Base-by-base conservation (phyloP, 1,140 invertebrate genomes). In the Eulimnadia texana region DNA sequence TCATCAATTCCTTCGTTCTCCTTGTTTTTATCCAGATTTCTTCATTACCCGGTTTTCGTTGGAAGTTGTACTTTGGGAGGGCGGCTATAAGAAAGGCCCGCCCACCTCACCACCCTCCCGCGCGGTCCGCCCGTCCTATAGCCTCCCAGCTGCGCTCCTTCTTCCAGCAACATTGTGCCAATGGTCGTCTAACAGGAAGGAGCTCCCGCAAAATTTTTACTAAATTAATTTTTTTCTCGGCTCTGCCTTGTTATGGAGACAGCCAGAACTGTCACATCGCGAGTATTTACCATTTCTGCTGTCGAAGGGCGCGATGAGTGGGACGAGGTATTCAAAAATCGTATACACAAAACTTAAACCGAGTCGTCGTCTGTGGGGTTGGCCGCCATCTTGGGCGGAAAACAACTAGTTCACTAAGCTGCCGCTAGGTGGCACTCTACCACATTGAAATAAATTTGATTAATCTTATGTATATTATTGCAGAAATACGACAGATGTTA, bases 401-500 rank as follows among this genome's bases (percentile, higher is more conserved):
- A n/a, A 33, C 27, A 56, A 24, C 29, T n/a, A 20, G 27, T 57
- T 57, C 33, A 57, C 29, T 16, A 20, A 57, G 16, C 11, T 29
- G 10, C 28, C 55, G 55, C 25, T 57, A 57, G 55, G 33, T 57
- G 55, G 28, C 55, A 33, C 25, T 9, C 2, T 27, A 33, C 29
- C 24, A 42, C 55, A 2, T 42, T 16, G 33, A 42, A 9, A 9
- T 42, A n/a, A n/a, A n/a, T n/a, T n/a, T n/a, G n/a, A n/a, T 0
- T 28, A 72, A 70, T 68, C 68, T 72, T 71, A 75, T 63, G 60
- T 61, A 54, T 60, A 50, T 64, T 63, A 78, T 84, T 80, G 60
- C 79, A 95, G 91, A 90, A 90, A 81, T 86, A 90, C 68, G 90
- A 93, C 71, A 82, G 84, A 70, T 86, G 86, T 67, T 88, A 87